These are phyloP conservation scores for Antheraea yamamai DNA, from an alignment of 2,888 invertebrate genomes.

Conservation along the genomic window DNA sequence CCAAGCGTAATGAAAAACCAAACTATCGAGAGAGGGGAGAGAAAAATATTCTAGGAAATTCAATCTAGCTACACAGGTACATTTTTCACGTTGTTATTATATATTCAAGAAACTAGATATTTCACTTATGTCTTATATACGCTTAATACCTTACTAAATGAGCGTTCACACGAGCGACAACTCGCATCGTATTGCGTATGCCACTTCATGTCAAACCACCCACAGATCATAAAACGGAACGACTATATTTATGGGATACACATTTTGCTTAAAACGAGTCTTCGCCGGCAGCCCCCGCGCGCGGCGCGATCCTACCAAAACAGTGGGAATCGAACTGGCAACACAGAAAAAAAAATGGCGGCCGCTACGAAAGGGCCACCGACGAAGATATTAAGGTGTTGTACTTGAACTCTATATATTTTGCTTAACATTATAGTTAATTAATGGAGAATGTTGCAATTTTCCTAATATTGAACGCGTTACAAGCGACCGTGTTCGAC, in stretches of 20 bases:
- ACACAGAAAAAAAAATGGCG: conserved; percentile 34
- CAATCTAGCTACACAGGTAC: conserved; percentile 81
- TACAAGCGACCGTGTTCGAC: conserved; percentile 37
- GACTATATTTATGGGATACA: conserved; percentile 73
- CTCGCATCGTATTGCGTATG: conserved; percentile 33
- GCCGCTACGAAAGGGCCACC: conserved; percentile 30
- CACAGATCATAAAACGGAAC: conserved; percentile 65
- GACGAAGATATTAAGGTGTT: conserved; percentile 41
- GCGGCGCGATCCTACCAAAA: conserved; percentile 40
- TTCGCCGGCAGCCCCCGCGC: conserved; percentile 36
- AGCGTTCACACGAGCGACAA: conserved; percentile 43
- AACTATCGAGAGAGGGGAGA: conserved; percentile 52
- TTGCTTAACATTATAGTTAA: conserved; percentile 61
- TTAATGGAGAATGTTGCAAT: conserved; percentile 68
- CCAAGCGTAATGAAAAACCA: conserved; percentile 42
- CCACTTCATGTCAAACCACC: conserved; percentile 48
- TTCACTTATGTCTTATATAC: conserved; percentile 70
- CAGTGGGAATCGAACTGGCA: conserved; percentile 37
- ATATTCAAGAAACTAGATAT: conserved; percentile 58
- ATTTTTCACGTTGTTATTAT: conserved; percentile 41
- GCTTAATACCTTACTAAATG: conserved; percentile 40
- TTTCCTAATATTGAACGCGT: conserved; percentile 32
- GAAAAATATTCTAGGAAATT: conserved; percentile 64
- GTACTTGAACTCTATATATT: conserved; percentile 65
- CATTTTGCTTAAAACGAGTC: conserved; percentile 72